These are phyloP conservation scores for Ammodytes dubius DNA, from an alignment of 2,113 vertebrate species.

Conservation along the genomic window DNA sequence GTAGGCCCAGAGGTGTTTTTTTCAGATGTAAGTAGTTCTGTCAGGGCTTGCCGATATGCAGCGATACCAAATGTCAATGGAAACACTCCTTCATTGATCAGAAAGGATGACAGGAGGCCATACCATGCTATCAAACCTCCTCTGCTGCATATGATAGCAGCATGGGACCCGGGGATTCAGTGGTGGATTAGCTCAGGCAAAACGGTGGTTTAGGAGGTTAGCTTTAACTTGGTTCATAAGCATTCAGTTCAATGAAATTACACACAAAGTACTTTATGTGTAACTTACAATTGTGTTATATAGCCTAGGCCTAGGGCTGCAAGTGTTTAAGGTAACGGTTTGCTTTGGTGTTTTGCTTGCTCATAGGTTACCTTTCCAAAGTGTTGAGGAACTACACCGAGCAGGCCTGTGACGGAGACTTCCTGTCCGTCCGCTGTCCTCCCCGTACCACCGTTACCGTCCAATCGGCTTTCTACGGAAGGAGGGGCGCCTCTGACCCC, in stretches of 20 bases:
- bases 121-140: not conserved
- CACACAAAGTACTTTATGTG: not conserved
- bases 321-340: not conserved
- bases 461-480: conserved; percentile 92
- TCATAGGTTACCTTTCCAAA: conserved; percentile 89
- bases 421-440: conserved; percentile 90
- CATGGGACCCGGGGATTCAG: not conserved
- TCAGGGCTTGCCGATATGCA: conserved; percentile 51
- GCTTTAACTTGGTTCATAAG: not conserved
- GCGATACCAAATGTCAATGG: conserved; percentile 29
- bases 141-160: not conserved
- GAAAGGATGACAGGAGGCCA: not conserved
- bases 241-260: not conserved
- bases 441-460: conserved; percentile 92
- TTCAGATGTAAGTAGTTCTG: conserved; percentile 38
- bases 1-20: conserved; percentile 39
- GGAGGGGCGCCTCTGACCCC: conserved; percentile 82
- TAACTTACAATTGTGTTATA: not conserved
- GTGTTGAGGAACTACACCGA: conserved; percentile 91
- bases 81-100: conserved; percentile 22
- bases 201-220: not conserved
- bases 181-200: not conserved
- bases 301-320: not conserved
- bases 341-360: conserved; percentile 19
- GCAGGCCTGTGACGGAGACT: conserved; percentile 91